Evolutionary conservation across 2,888 invertebrate species (phyloP), one percentile per base, ranked within the genome.

Genomic region (Cerceris ruficornis): DNA sequence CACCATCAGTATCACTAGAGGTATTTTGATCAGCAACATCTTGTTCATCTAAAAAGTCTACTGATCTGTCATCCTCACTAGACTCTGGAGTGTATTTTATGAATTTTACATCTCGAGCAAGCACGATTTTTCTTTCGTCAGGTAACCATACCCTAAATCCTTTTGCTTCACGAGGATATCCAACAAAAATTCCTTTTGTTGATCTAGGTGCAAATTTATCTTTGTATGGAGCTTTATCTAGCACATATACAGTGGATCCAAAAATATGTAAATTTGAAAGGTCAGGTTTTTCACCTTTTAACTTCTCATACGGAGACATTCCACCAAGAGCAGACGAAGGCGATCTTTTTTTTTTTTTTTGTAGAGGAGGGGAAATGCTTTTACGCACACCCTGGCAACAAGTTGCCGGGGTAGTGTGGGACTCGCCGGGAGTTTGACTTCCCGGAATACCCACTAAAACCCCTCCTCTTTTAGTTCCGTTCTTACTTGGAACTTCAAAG

Each of bases 281-380:
- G 13, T 46, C 13, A 8, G 46, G 46, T 13, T 13, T 46, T 46
- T 46, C 13, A 8, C 46, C 46, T 8, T 14, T 64, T 70, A 81
- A 82, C 0, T 11, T 13, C 14, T 82, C 69, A 58, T 72, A 73
- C 5, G 80, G 65, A 0, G 75, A 81, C 17, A 50, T 42, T 43
- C 72, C 75, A 8, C 52, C 50, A 6, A 78, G 46, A 41, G 69
- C 68, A 54, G 66, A 11, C 49, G 41, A 39, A 2, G 58, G 42
- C 7, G 13, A 58, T 9, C 58, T 28, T n/a, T n/a, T n/a, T n/a
- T n/a, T n/a, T n/a, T n/a, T n/a, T n/a, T n/a, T n/a, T n/a, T n/a
- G n/a, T n/a, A n/a, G n/a, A n/a, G n/a, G n/a, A n/a, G n/a, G n/a
- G n/a, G n/a, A n/a, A n/a, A n/a, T n/a, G n/a, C n/a, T n/a, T n/a